phyloP scores from a whole-genome alignment of 2,888 invertebrate species.

The Rutpela maculata region DNA sequence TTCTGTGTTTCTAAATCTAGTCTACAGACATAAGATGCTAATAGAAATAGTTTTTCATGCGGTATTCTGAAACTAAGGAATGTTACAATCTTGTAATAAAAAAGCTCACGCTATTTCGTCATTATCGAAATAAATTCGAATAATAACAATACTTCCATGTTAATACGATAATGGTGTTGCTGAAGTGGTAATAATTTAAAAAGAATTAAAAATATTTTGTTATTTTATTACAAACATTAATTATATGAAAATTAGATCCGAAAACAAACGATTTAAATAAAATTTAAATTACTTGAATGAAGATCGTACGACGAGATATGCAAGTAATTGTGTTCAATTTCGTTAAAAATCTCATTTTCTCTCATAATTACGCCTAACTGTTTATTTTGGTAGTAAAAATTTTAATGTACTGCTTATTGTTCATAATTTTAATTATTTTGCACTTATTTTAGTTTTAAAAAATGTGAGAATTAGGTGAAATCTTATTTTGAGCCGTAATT shows the following conservation, averaged over 20 bases:
- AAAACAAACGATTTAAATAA: constrained; percentile 33
- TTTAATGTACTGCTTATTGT: constrained; percentile 57
- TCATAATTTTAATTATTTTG: constrained; percentile 61
- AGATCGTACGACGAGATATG: constrained; percentile 42
- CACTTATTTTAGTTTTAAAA: constrained; percentile 55
- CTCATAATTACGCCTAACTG: constrained; percentile 58
- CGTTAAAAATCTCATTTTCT: constrained; percentile 49
- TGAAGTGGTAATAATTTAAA: constrained; percentile 24
- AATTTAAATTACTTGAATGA: constrained; percentile 21
- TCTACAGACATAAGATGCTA: background rate
- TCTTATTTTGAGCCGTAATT: constrained; percentile 42
- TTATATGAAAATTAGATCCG: constrained; percentile 24
- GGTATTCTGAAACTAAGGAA: background rate
- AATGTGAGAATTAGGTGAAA: constrained; percentile 66
- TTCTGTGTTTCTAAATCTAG: background rate
- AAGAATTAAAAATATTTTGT: constrained; percentile 30
- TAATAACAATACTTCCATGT: constrained; percentile 10
- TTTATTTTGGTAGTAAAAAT: constrained; percentile 55
- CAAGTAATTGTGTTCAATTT: constrained; percentile 48
- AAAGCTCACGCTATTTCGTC: constrained; percentile 33
- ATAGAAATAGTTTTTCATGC: constrained; percentile 11
- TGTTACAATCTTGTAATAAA: constrained; percentile 21
- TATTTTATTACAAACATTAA: constrained; percentile 28
- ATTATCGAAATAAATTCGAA: constrained; percentile 22
- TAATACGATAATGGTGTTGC: constrained; percentile 16